These are phyloP conservation scores for Chloroceryle aenea DNA, from an alignment of 2,113 vertebrate species.

Conservation along the genomic window DNA sequence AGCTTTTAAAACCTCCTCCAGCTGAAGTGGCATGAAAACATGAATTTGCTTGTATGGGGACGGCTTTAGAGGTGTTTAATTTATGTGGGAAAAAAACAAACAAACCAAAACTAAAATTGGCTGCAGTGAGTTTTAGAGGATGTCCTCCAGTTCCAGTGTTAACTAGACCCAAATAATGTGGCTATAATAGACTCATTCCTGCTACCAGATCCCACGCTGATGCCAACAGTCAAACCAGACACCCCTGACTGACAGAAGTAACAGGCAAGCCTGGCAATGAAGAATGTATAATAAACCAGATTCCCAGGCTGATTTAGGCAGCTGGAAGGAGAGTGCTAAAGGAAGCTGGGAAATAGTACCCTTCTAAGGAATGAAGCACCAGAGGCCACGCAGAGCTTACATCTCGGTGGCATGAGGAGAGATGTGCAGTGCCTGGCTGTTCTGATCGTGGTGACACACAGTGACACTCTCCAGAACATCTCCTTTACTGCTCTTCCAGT, in stretches of 20 bases:
- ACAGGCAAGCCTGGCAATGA: neutral
- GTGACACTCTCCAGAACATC: neutral
- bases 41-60: neutral
- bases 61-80: slow-evolving; percentile 21
- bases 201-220: neutral
- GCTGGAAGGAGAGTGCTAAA: neutral
- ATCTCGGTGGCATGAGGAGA: accelerated
- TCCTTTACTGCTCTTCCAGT: neutral
- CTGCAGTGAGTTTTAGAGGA: neutral
- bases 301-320: neutral
- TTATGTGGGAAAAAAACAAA: neutral
- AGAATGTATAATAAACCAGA: neutral
- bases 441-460: accelerated
- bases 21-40: neutral
- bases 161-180: neutral
- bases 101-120: neutral
- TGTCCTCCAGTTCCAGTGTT: neutral
- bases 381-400: neutral
- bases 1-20: slow-evolving; percentile 10
- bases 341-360: neutral
- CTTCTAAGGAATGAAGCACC: neutral
- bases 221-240: slow-evolving; percentile 1
- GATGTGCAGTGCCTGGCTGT: neutral
- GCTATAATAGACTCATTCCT: neutral
- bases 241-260: neutral